A percentile compares a stretch with the other conserved stretches of the same genome.
phyloP scores from a whole-genome alignment of 2,888 invertebrate genomes.

The Pandemis cinnamomeana region DNA sequence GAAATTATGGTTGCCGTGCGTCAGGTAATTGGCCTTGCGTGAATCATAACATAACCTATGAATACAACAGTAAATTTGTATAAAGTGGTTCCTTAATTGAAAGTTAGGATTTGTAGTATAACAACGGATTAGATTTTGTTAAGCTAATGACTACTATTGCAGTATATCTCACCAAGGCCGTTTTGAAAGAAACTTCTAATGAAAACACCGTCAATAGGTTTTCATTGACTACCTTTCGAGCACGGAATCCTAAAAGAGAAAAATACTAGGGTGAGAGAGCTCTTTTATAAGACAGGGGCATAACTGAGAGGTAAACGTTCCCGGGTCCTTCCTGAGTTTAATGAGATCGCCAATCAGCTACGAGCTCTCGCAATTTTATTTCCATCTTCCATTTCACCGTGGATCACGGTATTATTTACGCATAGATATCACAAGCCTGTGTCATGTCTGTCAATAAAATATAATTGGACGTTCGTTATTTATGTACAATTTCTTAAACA shows the following conservation, averaged over 20 bases:
- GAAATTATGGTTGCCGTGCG: background rate
- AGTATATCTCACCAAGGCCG: background rate
- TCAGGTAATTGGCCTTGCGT: background rate
- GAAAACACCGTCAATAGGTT: background rate
- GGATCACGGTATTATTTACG: slow-evolving; percentile 20
- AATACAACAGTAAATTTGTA: background rate
- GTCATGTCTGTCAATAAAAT: slow-evolving; percentile 4
- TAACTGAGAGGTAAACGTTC: slow-evolving; percentile 58
- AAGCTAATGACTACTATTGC: too few species aligned
- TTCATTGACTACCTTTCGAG: background rate
- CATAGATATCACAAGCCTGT: slow-evolving; percentile 12
- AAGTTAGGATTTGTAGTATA: too few species aligned
- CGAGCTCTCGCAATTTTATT: slow-evolving; percentile 33
- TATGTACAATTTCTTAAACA: background rate
- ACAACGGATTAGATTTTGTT: background rate
- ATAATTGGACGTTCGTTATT: background rate
- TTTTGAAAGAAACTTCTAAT: background rate
- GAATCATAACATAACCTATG: background rate
- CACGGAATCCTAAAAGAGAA: slow-evolving; percentile 46
- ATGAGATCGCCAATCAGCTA: slow-evolving; percentile 76
- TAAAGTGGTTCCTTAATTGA: too few species aligned
- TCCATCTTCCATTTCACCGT: slow-evolving; percentile 29
- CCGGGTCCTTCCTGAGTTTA: slow-evolving; percentile 73
- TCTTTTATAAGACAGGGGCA: slow-evolving; percentile 54
- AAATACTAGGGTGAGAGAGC: slow-evolving; percentile 51